phyloP scores from a whole-genome alignment of 1,140 invertebrate genomes.

The Drosophila tropicalis region DNA sequence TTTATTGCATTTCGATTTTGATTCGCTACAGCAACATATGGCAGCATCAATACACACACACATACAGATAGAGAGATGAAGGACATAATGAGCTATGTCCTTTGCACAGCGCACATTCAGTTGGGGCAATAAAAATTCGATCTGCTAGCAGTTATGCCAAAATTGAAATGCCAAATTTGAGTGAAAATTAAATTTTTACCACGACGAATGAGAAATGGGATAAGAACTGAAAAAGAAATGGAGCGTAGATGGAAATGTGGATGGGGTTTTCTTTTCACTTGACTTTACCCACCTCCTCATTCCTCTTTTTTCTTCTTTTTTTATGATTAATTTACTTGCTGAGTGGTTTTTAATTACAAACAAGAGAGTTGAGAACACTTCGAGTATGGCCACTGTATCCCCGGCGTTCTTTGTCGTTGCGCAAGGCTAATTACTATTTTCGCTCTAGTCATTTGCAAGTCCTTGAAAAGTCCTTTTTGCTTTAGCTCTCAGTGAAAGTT shows the following conservation, averaged over 20 bases:
- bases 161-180: constrained; percentile 43
- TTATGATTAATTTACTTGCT: constrained; percentile 81
- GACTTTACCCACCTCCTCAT: constrained; percentile 42
- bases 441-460: constrained; percentile 78
- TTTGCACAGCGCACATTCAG: constrained; percentile 6
- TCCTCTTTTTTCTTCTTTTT: constrained; percentile 40
- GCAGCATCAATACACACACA: constrained; percentile 12
- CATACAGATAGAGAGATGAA: neutral
- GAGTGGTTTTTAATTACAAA: constrained; percentile 81
- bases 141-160: constrained; percentile 19
- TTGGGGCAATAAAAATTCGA: constrained; percentile 59
- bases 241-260: constrained; percentile 8
- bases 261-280: constrained; percentile 2
- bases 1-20: constrained; percentile 76
- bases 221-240: constrained; percentile 7
- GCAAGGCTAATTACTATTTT: constrained; percentile 81
- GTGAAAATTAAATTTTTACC: constrained; percentile 64
- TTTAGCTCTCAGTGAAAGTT: constrained; percentile 57
- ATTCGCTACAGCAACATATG: constrained; percentile 54
- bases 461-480: constrained; percentile 52
- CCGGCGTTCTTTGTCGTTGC: constrained; percentile 57
- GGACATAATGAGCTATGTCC: constrained; percentile 49
- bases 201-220: constrained; percentile 9
- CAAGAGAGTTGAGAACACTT: constrained; percentile 66
- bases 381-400: constrained; percentile 33